phyloP scores from a whole-genome alignment of 1,140 invertebrate species.

The Zaprionus taronus region DNA sequence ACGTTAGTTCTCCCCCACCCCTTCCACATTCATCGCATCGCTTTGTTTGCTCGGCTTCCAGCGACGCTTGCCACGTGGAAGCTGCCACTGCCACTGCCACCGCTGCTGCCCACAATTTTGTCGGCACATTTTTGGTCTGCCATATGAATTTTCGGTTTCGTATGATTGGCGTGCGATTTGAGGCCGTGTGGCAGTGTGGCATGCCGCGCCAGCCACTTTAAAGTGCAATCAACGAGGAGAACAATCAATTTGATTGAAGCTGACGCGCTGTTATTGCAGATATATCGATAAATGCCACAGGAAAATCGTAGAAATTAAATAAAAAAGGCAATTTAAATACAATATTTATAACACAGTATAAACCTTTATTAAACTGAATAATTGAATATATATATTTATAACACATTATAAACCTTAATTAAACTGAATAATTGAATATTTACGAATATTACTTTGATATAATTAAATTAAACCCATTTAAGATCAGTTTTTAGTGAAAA shows the following conservation, averaged over 20 bases:
- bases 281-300: background rate
- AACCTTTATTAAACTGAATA: background rate
- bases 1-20: background rate
- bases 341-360: background rate
- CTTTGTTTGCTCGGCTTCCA: slow-evolving; percentile 35
- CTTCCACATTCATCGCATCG: slow-evolving; percentile 20
- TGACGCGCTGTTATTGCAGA: background rate
- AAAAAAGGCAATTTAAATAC: background rate
- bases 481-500: too few relatives aligned
- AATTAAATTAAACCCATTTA: too few relatives aligned
- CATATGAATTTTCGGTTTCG: slow-evolving; percentile 59
- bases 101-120: slow-evolving; percentile 36
- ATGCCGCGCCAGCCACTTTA: slow-evolving; percentile 16
- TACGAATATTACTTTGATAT: too few relatives aligned
- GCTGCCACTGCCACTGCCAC: background rate
- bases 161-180: background rate
- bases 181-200: slow-evolving; percentile 13
- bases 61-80: slow-evolving; percentile 4
- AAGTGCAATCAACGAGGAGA: slow-evolving; percentile 9
- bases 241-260: background rate
- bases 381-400: too few relatives aligned
- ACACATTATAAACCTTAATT: background rate
- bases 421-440: background rate
- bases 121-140: slow-evolving; percentile 59
- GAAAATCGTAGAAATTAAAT: background rate